Base-by-base conservation (phyloP, 2,113 vertebrate species). In the Menura novaehollandiae region DNA sequence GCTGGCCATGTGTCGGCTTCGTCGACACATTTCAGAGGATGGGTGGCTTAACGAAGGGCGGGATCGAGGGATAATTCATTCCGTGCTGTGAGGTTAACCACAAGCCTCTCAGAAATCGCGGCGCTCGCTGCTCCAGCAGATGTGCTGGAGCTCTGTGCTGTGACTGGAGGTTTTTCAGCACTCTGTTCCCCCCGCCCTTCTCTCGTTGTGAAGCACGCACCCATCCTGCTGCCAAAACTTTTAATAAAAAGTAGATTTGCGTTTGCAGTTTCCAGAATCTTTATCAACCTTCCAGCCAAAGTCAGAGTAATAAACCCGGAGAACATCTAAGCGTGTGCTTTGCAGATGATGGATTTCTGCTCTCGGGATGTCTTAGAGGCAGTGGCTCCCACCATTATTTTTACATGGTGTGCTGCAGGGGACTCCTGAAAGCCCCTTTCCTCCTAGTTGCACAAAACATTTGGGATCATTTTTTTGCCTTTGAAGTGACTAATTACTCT, bases 81-180 rank as follows among this genome's bases (percentile, higher is more conserved):
- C 95, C 37, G 53, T 69, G 96, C 96, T 95, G 51, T 71, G 97
- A 98, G 97, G 97, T 97, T 98, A 98, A 98, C 98, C 97, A 95
- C 97, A 97, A 93, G 91, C 85, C 97, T 96, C 92, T 95, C 89
- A 86, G 97, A 97, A 97, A 97, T 93, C 33, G 94, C 96, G 98
- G 95, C 59, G 87, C 96, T 95, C 9, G 77, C 98, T 98, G 97
- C 98, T 97, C 60, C 68, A 33, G 96, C 98, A 98, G 96, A 98
- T 98, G 98, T 98, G 94, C 96, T 97, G 96, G 97, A 98, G 96
- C 96, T 59, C 55, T 74, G 89, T 53, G 75, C 92, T 95, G 94
- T 88, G 97, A 95, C 97, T 97, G 97, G 98, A 97, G 98, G 93
- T 96, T 97, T 97, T 80, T 97, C 89, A 96, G 94, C 87, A 2